These are phyloP conservation scores for Caenorhabditis doughertyi DNA, from an alignment of 2,888 invertebrate species.

Conservation along the genomic window DNA sequence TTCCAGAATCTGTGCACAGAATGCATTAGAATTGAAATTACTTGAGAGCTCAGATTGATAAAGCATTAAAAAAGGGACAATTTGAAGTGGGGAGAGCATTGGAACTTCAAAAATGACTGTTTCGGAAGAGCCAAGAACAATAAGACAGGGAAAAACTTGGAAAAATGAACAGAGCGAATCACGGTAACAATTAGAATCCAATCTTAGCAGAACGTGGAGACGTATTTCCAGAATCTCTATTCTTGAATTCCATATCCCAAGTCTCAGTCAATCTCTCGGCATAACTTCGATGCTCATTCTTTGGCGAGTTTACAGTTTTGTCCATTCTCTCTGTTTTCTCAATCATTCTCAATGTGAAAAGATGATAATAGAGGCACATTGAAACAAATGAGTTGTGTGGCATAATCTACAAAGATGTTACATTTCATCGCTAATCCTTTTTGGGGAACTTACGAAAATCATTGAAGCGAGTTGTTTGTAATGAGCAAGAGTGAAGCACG, in stretches of 20 bases:
- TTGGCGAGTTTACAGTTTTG: background rate
- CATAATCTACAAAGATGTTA: constrained; percentile 34
- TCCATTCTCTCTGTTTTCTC: constrained; percentile 12
- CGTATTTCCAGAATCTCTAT: background rate
- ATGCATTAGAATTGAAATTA: no score
- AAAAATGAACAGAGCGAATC: no score
- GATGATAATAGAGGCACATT: constrained; percentile 18
- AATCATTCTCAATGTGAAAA: constrained; percentile 8
- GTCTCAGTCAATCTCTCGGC: background rate
- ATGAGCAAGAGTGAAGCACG: constrained; percentile 9
- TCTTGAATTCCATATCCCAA: background rate
- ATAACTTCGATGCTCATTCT: background rate
- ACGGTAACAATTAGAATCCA: no score
- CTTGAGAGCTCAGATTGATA: no score
- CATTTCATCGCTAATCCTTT: background rate
- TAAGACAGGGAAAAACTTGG: no score
- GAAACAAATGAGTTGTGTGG: constrained; percentile 38
- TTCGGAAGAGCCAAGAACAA: no score
- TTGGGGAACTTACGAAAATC: constrained; percentile 42
- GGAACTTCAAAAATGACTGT: no score
- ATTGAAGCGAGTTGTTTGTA: constrained; percentile 49
- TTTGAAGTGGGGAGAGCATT: no score
- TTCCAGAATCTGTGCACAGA: no score
- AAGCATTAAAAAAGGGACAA: no score
- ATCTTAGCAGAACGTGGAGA: background rate